Evolutionary conservation across 2,888 invertebrate species (phyloP), one percentile per base, ranked within the genome.

Genomic region (Homarus gammarus): DNA sequence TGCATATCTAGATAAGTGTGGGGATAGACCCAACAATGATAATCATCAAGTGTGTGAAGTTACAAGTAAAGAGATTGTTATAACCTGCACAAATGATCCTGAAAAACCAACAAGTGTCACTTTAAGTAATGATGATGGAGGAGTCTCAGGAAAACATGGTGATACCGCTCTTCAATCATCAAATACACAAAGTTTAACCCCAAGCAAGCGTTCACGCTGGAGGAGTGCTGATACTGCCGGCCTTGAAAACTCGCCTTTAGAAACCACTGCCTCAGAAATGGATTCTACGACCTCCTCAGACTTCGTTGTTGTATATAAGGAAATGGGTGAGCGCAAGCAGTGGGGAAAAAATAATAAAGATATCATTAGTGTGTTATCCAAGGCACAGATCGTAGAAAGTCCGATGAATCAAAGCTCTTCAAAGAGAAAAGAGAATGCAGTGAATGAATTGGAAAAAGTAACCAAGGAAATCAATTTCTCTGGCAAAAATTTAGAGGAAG

Each of bases 201-300:
- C 83, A 15, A 77, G 38, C 64, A 83, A 49, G 40, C 83, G 89
- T 64, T 73, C 89, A 56, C 81, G 78, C 27, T 89, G 89, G 89
- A 84, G 89, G 18, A 70, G 36, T 22, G 40, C 70, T 56, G 49
- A 40, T 51, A 84, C 82, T 49, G 56, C 85, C 38, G 77, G 82
- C 18, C 79, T 89, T 79, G 89, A 91, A 82, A 87, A 81, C 38
- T 75, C 78, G 12, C 81, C 90, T 31, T 61, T 91, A 12, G 91
- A 91, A 81, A 81, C 77, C 12, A 87, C 89, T 31, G 83, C 75
- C 8, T 91, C 90, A 6, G 75, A 90, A 44, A 90, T 91, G 90
- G 91, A 91, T 27, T 44, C 81, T 27, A 91, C 90, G 0, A 64
- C 84, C 36, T 84, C 89, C 18, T 72, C 83, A 40, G 90, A 91